Conservation (phyloP, 2,113 vertebrate genomes). For the Tonatia bakeri region DNA sequence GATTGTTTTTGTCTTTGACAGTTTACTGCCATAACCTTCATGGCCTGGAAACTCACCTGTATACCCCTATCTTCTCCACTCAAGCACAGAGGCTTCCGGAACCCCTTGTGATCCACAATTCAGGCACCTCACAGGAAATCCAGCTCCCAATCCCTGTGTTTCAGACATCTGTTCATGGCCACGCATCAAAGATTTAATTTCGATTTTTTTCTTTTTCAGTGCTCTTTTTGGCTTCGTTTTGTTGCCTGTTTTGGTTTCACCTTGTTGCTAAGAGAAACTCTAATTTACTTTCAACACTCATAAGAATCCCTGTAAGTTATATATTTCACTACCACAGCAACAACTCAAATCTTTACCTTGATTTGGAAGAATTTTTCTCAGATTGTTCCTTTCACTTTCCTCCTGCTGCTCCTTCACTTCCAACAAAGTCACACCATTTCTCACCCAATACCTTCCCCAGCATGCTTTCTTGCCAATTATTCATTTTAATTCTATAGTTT, state of each 20-base stretch:
- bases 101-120: accelerated
- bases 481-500: not conserved
- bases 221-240: not conserved
- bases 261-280: not conserved
- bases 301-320: not conserved
- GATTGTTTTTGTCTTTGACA: not conserved
- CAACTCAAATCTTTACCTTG: not conserved
- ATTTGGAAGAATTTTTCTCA: not conserved
- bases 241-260: not conserved
- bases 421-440: not conserved
- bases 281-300: too few relatives aligned
- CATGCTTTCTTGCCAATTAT: not conserved
- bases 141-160: not conserved
- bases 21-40: not conserved
- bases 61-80: not conserved
- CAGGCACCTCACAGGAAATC: too few relatives aligned
- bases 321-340: not conserved
- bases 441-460: not conserved
- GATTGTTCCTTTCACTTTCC: not conserved
- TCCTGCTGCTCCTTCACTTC: not conserved
- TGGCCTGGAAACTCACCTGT: not conserved
- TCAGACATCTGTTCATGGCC: not conserved
- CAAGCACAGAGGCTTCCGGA: too few relatives aligned
- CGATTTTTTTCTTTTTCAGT: not conserved
- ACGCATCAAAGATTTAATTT: not conserved